Evolutionary conservation across 2,888 invertebrate genomes (phyloP).

Genomic region (Argyra leucocephala): DNA sequence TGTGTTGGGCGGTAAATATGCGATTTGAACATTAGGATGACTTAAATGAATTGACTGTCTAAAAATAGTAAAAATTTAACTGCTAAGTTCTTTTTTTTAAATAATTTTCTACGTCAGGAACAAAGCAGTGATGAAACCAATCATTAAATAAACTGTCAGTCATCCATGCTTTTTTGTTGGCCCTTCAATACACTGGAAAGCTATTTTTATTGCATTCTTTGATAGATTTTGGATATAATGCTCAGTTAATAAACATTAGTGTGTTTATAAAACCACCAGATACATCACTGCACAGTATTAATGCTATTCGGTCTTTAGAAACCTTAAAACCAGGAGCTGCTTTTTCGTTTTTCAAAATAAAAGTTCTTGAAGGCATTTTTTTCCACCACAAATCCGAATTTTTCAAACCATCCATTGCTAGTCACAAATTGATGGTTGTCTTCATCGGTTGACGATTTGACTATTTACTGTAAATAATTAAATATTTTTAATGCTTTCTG

Average conservation of each 20-base stretch:
- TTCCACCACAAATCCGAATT: conserved; percentile 25
- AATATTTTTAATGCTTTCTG: conserved; percentile 16
- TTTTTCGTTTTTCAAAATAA: conserved; percentile 20
- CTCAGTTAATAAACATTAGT: conserved; percentile 31
- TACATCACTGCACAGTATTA: conserved; percentile 31
- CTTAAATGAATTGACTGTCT: conserved; percentile 12
- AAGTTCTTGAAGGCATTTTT: conserved; percentile 26
- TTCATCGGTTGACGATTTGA: conserved; percentile 4
- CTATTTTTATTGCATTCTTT: conserved; percentile 26
- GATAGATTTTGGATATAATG: conserved; percentile 30
- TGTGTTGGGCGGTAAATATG: conserved; percentile 9
- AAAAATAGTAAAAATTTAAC: conserved; percentile 5
- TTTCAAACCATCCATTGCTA: conserved; percentile 24
- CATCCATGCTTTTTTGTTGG: conserved; percentile 30
- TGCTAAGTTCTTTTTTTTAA: conserved; percentile 11
- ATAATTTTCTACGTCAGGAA: conserved; percentile 13
- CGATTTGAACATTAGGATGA: conserved; percentile 17
- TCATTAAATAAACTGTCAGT: conserved; percentile 24
- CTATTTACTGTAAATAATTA: neutral
- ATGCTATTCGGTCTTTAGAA: conserved; percentile 27
- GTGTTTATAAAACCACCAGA: conserved; percentile 29
- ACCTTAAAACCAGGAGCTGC: conserved; percentile 19
- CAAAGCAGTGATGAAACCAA: conserved; percentile 16
- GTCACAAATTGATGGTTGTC: conserved; percentile 15
- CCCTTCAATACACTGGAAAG: conserved; percentile 29